Conservation (phyloP, 2,888 invertebrate genomes). For the Diabrotica balteata region DNA sequence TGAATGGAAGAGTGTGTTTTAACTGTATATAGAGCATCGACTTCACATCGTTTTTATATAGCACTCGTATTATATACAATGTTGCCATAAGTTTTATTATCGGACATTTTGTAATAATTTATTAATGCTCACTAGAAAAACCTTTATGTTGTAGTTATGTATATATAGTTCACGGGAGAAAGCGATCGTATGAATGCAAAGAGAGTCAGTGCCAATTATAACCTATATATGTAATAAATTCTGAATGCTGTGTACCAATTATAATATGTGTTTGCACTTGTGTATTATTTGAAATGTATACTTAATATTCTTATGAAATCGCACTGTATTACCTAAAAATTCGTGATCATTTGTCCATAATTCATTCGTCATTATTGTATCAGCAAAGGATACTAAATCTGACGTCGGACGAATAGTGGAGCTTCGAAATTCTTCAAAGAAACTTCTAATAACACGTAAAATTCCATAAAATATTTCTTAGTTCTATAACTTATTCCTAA, state of each 20-base stretch:
- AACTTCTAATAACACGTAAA: too few species aligned
- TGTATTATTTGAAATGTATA: conserved; percentile 57
- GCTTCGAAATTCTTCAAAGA: too few species aligned
- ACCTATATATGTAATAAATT: conserved; percentile 58
- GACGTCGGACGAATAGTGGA: too few species aligned
- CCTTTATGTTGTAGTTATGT: conserved; percentile 57
- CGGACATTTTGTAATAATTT: conserved; percentile 39
- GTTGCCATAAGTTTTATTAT: conserved; percentile 50
- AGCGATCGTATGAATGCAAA: conserved; percentile 37
- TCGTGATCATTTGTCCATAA: conserved; percentile 51
- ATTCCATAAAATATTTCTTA: too few species aligned
- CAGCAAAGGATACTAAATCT: conserved; percentile 2
- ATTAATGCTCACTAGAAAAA: conserved; percentile 41
- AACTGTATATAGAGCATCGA: conserved; percentile 47
- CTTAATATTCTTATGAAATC: conserved; percentile 56
- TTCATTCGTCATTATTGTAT: conserved; percentile 39
- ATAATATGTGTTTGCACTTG: conserved; percentile 62
- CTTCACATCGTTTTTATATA: conserved; percentile 54
- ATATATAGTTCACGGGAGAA: conserved; percentile 49
- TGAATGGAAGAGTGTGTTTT: conserved; percentile 36
- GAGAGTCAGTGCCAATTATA: conserved; percentile 62
- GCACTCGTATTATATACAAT: conserved; percentile 51
- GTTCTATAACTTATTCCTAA: too few species aligned
- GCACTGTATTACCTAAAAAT: conserved; percentile 52
- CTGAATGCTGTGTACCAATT: conserved; percentile 62